Evolutionary conservation across 2,113 vertebrate genomes (phyloP), one percentile per base, ranked within the genome.

Genomic region (Micromys minutus): DNA sequence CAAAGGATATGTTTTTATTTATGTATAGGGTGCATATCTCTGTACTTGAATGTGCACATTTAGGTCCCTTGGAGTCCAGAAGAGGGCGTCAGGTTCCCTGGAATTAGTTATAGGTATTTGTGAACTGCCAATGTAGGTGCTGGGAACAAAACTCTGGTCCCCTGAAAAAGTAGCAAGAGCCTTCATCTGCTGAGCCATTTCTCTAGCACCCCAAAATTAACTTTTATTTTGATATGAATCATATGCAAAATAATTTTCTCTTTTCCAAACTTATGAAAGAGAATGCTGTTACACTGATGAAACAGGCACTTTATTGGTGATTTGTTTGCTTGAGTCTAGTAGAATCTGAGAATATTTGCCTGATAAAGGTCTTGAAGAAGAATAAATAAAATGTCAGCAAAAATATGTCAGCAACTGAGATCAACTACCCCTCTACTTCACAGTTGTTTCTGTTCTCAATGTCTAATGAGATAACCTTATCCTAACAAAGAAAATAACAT

Each of bases 221-320:
- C 31, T 85, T 42, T 71, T 50, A 69, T 87, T 87, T 95, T 84
- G 76, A 75, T 50, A 31, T 93, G 55, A 96, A 75, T 87, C 55
- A 91, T 34, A 94, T 21, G 24, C 29, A 92, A 92, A 52, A 93
- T 65, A 91, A 93, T 93, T 96, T 85, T 95, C 22, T 90, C 59
- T 92, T 55, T 50, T 57, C 29, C 71, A 93, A 88, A 10, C 12
- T 95, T 69, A 93, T 24, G 10, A 93, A n/a, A 92, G 31, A 79
- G 63, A 94, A 42, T 89, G 90, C 61, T 89, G 61, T 52, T 61
- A 59, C 52, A 95, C 1, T 74, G 42, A 87, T 94, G 11, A 29
- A 26, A 94, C 47, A 93, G 13, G 89, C 16, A 84, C 15, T 67
- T 89, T 89, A 93, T 79, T 42, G 12, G 22, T 88, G 92, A 69